A percentile compares a stretch with the other conserved stretches of the same genome.
phyloP scores from a whole-genome alignment of 2,113 vertebrate species.

The Orthonyx spaldingii region DNA sequence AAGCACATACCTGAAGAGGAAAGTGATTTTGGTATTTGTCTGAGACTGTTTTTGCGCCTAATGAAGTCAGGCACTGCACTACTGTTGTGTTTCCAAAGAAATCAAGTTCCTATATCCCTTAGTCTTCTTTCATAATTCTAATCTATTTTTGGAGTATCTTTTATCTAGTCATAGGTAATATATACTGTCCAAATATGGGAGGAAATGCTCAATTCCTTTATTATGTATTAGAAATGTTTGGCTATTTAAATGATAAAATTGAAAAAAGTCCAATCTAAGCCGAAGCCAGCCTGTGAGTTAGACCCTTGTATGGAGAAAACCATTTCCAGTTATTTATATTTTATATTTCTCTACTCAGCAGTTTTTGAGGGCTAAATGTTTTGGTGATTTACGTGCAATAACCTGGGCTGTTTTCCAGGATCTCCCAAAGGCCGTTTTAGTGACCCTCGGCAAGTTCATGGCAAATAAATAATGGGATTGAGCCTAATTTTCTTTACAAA shows the following conservation, averaged over 20 bases:
- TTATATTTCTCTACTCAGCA: not conserved
- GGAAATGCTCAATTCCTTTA: not conserved
- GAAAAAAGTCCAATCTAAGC: not conserved
- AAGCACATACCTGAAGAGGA: not conserved
- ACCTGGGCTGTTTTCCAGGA: not conserved
- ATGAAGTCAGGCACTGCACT: not conserved
- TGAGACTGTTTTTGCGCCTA: not conserved
- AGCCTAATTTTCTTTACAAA: not conserved
- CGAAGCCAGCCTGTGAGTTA: not conserved
- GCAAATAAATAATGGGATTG: not conserved
- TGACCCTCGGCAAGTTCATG: not conserved
- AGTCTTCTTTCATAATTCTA: not conserved
- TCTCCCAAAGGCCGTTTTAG: not conserved
- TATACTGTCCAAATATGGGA: not conserved
- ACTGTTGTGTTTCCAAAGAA: not conserved
- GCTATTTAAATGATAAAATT: not conserved
- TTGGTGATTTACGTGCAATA: not conserved
- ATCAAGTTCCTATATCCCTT: not conserved
- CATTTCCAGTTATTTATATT: not conserved
- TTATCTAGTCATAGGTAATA: not conserved
- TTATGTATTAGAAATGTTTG: not conserved
- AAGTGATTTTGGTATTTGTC: not conserved
- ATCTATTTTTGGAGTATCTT: not conserved
- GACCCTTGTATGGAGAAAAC: not conserved
- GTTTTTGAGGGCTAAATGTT: not conserved